phyloP scores from a whole-genome alignment of 2,797 vertebrate species.

The Echeneis naucrates region DNA sequence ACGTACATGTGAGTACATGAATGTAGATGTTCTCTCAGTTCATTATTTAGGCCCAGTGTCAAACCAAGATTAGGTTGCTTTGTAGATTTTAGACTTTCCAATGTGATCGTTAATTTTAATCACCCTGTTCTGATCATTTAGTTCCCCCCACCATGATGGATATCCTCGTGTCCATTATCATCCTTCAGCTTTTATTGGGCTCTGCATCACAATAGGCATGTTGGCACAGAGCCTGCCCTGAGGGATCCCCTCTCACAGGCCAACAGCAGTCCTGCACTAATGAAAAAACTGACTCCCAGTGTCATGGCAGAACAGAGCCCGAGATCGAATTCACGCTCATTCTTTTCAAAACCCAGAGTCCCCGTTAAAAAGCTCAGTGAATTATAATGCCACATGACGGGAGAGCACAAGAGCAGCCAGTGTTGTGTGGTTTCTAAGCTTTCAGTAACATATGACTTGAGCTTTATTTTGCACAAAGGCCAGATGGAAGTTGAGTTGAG shows the following conservation, averaged over 20 bases:
- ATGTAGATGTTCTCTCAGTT: slow-evolving; percentile 28
- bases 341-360: slow-evolving; percentile 19
- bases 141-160: slow-evolving; percentile 63
- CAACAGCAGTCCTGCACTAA: slow-evolving; percentile 59
- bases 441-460: slow-evolving; percentile 18
- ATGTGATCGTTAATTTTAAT: slow-evolving; percentile 72
- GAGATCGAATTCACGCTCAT: slow-evolving; percentile 33
- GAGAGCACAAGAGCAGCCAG: slow-evolving; percentile 15
- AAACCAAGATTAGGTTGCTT: slow-evolving; percentile 60
- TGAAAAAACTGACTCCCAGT: slow-evolving; percentile 71
- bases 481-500: slow-evolving; percentile 50
- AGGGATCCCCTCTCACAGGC: slow-evolving; percentile 58
- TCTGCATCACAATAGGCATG: slow-evolving; percentile 76
- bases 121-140: slow-evolving; percentile 64
- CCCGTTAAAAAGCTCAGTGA: slow-evolving; percentile 7
- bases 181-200: slow-evolving; percentile 66
- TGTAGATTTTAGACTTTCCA: slow-evolving; percentile 60
- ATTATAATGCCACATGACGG: slow-evolving; percentile 17
- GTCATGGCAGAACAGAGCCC: slow-evolving; percentile 45
- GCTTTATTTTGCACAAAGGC: slow-evolving; percentile 27
- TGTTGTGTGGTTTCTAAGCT: slow-evolving; percentile 10
- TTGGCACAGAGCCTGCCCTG: slow-evolving; percentile 76
- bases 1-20: too few species aligned
- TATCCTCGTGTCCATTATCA: slow-evolving; percentile 61
- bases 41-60: slow-evolving; percentile 61